Evolutionary conservation across 2,113 vertebrate species (phyloP), one percentile per base, ranked within the genome.

Genomic region (Platichthys stellatus): DNA sequence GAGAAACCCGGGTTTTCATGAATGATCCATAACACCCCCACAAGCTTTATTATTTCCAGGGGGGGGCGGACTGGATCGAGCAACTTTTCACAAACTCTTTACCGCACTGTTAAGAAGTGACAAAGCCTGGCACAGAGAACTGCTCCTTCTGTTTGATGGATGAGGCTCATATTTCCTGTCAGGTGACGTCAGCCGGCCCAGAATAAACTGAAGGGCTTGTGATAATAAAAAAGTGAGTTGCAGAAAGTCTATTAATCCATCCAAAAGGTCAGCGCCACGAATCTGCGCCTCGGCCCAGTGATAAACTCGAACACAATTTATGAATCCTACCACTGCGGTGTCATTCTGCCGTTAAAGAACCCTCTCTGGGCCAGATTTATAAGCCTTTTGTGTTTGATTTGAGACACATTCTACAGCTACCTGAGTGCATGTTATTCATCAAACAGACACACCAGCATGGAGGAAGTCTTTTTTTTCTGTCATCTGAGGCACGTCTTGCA

Each of bases 21-120:
- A 74, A 65, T 77, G 69, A 85, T 72, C 70, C 76, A 64, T 57
- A 69, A 69, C 63, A 63, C 54, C 64, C 67, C 71, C 21, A 57
- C 14, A n/a, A 63, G 64, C 70, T 57, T 24, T 62, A 35, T 53
- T 70, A 51, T 74, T 72, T 78, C 18, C 45, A 21, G 54, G 28
- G 15, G 28, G 28, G 28, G 28, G 31, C 69, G 56, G 26, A 70
- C 60, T 57, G 18, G 47, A 65, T 74, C 51, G 13, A 59, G 17
- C 43, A 69, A 72, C 49, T 65, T 63, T 76, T 26, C 47, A 6
- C 76, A 63, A 66, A 74, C 51, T 63, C 56, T 47, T 59, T 53
- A 45, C 54, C 24, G 49, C 31, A 43, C 12, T 13, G 40, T 43
- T 43, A 13, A 43, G 18, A 66, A 5, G 2, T 24, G 18, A 63